Evolutionary conservation across 2,888 invertebrate genomes (phyloP).

Genomic region (Dicyrtoma fusca): DNA sequence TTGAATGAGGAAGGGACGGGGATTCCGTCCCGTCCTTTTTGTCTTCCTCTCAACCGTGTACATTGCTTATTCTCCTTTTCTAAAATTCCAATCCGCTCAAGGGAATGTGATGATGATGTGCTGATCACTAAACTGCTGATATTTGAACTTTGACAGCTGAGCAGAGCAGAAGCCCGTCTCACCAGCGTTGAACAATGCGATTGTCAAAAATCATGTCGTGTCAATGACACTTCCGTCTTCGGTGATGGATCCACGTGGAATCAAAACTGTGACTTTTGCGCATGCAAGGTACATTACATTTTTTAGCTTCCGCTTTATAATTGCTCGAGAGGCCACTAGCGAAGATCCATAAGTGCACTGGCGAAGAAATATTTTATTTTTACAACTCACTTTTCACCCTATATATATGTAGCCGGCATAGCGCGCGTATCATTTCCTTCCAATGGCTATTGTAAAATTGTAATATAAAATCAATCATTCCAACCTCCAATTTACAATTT

Average conservation of each 20-base stretch:
- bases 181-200: slow-evolving; percentile 83
- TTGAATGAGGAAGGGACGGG: neutral
- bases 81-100: neutral
- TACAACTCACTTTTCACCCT: no score
- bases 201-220: slow-evolving; percentile 84
- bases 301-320: neutral
- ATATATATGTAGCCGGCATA: no score
- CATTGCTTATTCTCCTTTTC: neutral
- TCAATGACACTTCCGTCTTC: slow-evolving; percentile 74
- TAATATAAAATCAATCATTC: no score
- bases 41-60: neutral
- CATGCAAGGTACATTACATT: slow-evolving; percentile 71
- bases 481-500: no score
- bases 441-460: no score
- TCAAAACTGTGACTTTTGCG: slow-evolving; percentile 82
- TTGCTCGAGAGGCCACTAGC: no score
- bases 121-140: neutral
- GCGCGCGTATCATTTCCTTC: no score
- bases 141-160: slow-evolving; percentile 66
- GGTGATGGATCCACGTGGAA: slow-evolving; percentile 85
- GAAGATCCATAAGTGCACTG: no score
- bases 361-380: no score
- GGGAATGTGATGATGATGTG: neutral
- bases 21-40: neutral
- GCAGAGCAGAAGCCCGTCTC: slow-evolving; percentile 77